phyloP scores from a whole-genome alignment of 2,888 invertebrate genomes.

The Chloromyia formosa region DNA sequence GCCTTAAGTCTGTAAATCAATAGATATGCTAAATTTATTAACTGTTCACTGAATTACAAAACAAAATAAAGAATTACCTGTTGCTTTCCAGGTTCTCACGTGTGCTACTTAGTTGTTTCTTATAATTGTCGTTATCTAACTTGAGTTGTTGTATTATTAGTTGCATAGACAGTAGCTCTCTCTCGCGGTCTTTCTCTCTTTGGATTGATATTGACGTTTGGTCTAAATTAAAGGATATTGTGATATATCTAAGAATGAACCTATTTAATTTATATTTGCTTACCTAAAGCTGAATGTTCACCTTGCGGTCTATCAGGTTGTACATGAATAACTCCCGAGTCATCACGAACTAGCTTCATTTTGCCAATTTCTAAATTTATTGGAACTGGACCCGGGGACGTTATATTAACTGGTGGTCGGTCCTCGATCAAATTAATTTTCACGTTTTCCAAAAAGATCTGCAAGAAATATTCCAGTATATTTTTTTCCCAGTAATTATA shows the following conservation, averaged over 20 bases:
- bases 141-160: conserved; percentile 67
- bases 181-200: conserved; percentile 61
- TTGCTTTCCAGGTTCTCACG: conserved; percentile 69
- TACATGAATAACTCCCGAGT: conserved; percentile 78
- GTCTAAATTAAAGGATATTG: neutral
- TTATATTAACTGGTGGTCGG: conserved; percentile 80
- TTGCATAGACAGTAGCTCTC: conserved; percentile 65
- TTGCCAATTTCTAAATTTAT: conserved; percentile 78
- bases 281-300: neutral
- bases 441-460: conserved; percentile 80
- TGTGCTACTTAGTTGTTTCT: conserved; percentile 69
- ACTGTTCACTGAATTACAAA: neutral
- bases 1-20: conserved; percentile 57
- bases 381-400: conserved; percentile 84
- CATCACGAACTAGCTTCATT: conserved; percentile 75
- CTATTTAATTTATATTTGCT: neutral
- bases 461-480: conserved; percentile 52
- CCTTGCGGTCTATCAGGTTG: conserved; percentile 66
- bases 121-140: conserved; percentile 72
- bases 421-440: conserved; percentile 83
- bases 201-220: conserved; percentile 52
- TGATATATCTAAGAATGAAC: neutral
- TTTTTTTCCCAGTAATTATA: neutral
- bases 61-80: conserved; percentile 54
- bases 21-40: conserved; percentile 15